Evolutionary conservation across 2,113 vertebrate species (phyloP).

Genomic region (Gavia stellata): DNA sequence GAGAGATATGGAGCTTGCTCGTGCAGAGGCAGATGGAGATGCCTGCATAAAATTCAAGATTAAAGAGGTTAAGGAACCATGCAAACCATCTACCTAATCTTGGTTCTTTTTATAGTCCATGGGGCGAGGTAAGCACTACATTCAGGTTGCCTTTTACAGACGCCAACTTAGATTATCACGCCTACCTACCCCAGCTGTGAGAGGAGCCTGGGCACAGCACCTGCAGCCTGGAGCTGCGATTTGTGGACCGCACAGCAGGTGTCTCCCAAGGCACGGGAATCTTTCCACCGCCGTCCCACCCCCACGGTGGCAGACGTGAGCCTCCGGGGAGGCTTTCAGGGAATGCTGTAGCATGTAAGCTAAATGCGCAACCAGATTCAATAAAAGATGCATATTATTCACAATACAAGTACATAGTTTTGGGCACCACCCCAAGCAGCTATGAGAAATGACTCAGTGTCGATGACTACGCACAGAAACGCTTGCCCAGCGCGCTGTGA

Average conservation of each 20-base stretch:
- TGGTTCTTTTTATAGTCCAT: not conserved
- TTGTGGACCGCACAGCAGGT: not conserved
- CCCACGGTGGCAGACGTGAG: not conserved
- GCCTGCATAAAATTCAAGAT: not conserved
- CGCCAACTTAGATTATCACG: accelerated
- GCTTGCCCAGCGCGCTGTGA: accelerated
- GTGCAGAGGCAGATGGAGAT: not conserved
- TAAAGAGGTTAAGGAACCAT: not conserved
- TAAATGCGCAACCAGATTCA: not conserved
- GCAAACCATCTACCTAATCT: too few relatives aligned
- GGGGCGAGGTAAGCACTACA: not conserved
- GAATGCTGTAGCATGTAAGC: not conserved
- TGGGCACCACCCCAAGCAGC: too few relatives aligned
- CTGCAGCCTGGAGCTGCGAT: not conserved
- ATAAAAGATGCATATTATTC: not conserved
- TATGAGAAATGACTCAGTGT: not conserved
- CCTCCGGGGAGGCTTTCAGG: not conserved
- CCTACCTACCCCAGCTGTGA: accelerated
- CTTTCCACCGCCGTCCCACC: too few relatives aligned
- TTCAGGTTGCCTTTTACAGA: not conserved
- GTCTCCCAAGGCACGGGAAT: not conserved
- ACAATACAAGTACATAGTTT: accelerated
- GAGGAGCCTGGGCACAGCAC: accelerated
- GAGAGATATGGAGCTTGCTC: accelerated
- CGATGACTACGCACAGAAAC: accelerated